Base-by-base conservation (phyloP, 2,797 vertebrate species). In the Prionace glauca region DNA sequence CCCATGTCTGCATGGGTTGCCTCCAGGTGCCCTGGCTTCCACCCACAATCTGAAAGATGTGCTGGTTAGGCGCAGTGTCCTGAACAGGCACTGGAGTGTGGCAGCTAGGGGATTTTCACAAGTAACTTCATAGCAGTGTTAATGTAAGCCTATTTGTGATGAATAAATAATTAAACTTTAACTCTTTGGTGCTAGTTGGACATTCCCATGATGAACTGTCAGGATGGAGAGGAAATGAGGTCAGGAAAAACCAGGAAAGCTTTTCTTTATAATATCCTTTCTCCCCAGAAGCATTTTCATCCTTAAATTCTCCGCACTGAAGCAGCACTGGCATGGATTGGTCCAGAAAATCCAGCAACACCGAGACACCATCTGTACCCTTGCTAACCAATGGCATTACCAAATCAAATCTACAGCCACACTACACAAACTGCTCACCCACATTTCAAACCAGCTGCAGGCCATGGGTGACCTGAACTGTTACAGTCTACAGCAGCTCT, bases 271-370 rank as follows among this genome's bases (percentile, higher is more conserved):
- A 79, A 36, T 3, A 4, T 16, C 74, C 4, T n/a, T 0, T 71
- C 96, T 69, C 94, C 96, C 77, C 96, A 99, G 99, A 96, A 98
- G 97, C 0, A 98, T 98, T 96, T 98, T 99, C 96, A 96, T 99
- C 96, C 97, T 98, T 90, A 99, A 98, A 96, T 97, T 99, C 95
- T 97, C 98, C 0, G 96, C 97, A 96, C 97, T 99, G 96, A 97
- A 97, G 36, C 98, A 98, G 96, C 98, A 97, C 96, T 99, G 99
- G 99, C 98, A 98, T 96, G 98, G 97, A 0, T 97, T 98, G 0
- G 97, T 98, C 95, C 97, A 96, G 96, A 96, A 97, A 67, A 96
- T 97, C 16, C 97, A 97, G 96, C 98, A 98, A 96, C 98, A 98
- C 96, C 98, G 98, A 96, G 96, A 96, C 0, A 97, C 98, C 81